phyloP scores from a whole-genome alignment of 2,888 invertebrate genomes.

The Laothoe populi region DNA sequence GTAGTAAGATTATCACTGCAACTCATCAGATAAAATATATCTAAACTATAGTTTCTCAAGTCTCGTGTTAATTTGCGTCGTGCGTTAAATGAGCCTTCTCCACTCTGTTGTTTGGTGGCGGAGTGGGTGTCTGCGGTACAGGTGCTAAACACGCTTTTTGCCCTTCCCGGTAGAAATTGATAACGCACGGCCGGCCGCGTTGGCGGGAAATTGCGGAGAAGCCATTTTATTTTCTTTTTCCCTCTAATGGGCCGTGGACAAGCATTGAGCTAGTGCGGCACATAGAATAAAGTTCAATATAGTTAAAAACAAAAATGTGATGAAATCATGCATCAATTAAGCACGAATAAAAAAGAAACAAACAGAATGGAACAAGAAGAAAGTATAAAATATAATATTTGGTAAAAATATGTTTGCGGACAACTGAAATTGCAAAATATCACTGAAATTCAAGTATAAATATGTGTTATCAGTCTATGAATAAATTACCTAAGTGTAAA shows the following conservation, averaged over 20 bases:
- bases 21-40: slow-evolving; percentile 8
- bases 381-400: too few relatives aligned
- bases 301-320: not conserved
- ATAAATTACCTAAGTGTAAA: not conserved
- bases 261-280: slow-evolving; percentile 29
- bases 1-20: not conserved
- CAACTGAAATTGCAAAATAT: too few relatives aligned
- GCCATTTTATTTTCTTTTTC: slow-evolving; percentile 40
- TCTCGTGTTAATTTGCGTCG: not conserved
- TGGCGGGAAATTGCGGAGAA: slow-evolving; percentile 43
- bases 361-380: too few relatives aligned
- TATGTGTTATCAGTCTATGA: not conserved
- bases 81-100: slow-evolving; percentile 23
- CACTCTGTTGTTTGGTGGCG: slow-evolving; percentile 5
- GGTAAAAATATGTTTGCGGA: too few relatives aligned
- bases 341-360: too few relatives aligned
- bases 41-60: not conserved
- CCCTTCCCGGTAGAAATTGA: slow-evolving; percentile 49
- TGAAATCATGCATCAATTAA: not conserved
- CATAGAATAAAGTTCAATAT: not conserved
- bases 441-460: not conserved
- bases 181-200: slow-evolving; percentile 57
- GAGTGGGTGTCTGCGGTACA: slow-evolving; percentile 30
- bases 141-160: slow-evolving; percentile 41
- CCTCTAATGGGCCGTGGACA: slow-evolving; percentile 36